These are phyloP conservation scores for Muraenolepis orangiensis DNA, from an alignment of 2,797 vertebrate genomes.

Conservation along the genomic window DNA sequence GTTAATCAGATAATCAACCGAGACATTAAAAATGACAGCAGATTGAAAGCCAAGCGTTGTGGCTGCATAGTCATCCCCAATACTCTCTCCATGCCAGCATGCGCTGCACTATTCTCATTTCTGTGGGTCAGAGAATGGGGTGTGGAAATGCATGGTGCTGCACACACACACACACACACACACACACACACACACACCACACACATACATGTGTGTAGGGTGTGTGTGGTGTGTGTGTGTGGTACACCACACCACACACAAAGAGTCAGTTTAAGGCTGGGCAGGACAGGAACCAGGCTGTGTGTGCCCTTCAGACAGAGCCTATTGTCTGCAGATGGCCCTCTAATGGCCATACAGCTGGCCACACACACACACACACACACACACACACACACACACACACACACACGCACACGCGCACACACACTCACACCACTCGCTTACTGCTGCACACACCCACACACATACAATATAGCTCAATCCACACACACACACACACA, in stretches of 20 bases:
- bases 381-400: slow-evolving; percentile 39
- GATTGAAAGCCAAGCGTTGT: no score
- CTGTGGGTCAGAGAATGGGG: slow-evolving; percentile 45
- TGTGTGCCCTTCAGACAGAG: slow-evolving; percentile 67
- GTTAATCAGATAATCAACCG: no score
- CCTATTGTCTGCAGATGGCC: slow-evolving; percentile 74
- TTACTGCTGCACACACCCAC: slow-evolving; percentile 8
- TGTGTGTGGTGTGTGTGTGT: no score
- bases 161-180: not conserved
- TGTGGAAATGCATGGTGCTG: slow-evolving; percentile 56
- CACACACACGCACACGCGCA: slow-evolving; percentile 25
- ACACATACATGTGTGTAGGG: slow-evolving; percentile 39
- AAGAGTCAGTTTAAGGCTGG: slow-evolving; percentile 45
- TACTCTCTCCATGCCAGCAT: no score
- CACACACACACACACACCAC: slow-evolving; percentile 21
- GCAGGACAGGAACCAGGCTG: slow-evolving; percentile 55
- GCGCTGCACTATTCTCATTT: not conserved
- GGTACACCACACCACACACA: slow-evolving; percentile 54
- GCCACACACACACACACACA: slow-evolving; percentile 61
- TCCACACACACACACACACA: no score
- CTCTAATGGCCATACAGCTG: slow-evolving; percentile 71
- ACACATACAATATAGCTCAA: slow-evolving; percentile 1
- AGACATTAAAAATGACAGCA: no score
- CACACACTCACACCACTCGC: slow-evolving; percentile 14
- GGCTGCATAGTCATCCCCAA: no score